A percentile compares a stretch with the other conserved stretches of the same genome.
These are phyloP conservation scores for Heliconius erato DNA, from an alignment of 2,888 invertebrate genomes.

Conservation along the genomic window DNA sequence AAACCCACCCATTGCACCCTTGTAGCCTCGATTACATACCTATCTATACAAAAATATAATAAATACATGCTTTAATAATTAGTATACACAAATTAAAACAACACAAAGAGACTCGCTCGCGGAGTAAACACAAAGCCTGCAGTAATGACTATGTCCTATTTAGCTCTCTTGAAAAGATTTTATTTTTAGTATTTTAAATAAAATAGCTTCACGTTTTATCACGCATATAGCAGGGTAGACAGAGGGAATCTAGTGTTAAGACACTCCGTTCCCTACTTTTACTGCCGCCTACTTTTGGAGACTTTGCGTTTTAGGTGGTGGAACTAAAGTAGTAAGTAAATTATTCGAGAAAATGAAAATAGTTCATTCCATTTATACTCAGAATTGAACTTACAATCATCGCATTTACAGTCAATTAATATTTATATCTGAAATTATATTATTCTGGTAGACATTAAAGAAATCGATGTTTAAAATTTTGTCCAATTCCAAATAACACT, in stretches of 20 bases:
- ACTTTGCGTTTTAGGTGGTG: neutral
- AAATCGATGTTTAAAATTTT: too few species aligned
- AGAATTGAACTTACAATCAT: neutral
- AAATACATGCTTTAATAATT: neutral
- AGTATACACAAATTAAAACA: constrained; percentile 18
- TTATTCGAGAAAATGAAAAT: neutral
- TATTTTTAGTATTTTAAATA: neutral
- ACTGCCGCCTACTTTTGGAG: neutral
- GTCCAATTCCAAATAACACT: too few species aligned
- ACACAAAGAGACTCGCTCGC: constrained; percentile 6
- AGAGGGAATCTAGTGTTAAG: neutral
- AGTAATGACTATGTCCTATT: constrained; percentile 19
- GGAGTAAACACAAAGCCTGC: neutral
- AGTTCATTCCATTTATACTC: neutral
- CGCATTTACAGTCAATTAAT: neutral
- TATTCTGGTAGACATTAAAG: too few species aligned
- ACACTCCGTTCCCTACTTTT: neutral
- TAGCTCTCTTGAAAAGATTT: constrained; percentile 9
- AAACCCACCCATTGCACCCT: neutral
- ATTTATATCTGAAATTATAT: too few species aligned
- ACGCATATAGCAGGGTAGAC: neutral
- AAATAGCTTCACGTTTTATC: neutral
- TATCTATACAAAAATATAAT: neutral
- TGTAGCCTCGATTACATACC: neutral
- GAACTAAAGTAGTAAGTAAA: too few species aligned